Evolutionary conservation across 64 coral and sea anemone genomes (phyloP), one percentile per base, ranked within the genome.

Genomic region (Orbicella faveolata): DNA sequence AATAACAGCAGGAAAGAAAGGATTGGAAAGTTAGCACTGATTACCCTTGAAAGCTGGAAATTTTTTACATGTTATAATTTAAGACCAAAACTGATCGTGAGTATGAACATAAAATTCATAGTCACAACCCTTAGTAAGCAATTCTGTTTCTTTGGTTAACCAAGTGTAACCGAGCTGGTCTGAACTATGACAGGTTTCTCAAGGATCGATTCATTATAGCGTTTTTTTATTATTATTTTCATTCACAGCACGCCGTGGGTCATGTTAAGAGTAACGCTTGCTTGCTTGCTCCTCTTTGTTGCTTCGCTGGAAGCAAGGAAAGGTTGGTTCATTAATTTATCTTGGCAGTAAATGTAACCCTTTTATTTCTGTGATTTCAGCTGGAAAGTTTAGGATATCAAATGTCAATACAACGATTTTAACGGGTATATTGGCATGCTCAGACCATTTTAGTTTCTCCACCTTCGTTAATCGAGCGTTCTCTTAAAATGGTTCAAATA

Each of bases 221-320:
- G 15, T 36, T 65, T 82, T 57, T 68, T 4, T 2, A 19, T 67
- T 25, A 26, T 70, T 33, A 70, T 26, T 23, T 85, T 85, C 63
- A 23, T 85, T 23, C 21, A 10, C 82, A 85, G 36, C 51, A 37
- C 41, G n/a, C 44, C 10, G 15, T 21, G 63, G 82, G 82, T 85
- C 82, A 85, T 85, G 82, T 85, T 85, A 17, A n/a, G 65, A 52
- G 67, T 85, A 72, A 85, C 82, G 18, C 82, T 85, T 85, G 82
- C 20, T 12, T 41, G 65, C 39, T 13, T 53, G 48, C 72, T 85
- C 65, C 37, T 85, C 35, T 85, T 85, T 33, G 51, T 72, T 72
- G 82, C 82, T 72, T 85, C 82, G 19, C 36, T 85, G 82, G 82
- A 85, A 85, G 82, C 64, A 25, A 72, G 82, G 66, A 85, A 85